phyloP scores from a whole-genome alignment of 2,888 invertebrate genomes.

The Physocephala rufipes region DNA sequence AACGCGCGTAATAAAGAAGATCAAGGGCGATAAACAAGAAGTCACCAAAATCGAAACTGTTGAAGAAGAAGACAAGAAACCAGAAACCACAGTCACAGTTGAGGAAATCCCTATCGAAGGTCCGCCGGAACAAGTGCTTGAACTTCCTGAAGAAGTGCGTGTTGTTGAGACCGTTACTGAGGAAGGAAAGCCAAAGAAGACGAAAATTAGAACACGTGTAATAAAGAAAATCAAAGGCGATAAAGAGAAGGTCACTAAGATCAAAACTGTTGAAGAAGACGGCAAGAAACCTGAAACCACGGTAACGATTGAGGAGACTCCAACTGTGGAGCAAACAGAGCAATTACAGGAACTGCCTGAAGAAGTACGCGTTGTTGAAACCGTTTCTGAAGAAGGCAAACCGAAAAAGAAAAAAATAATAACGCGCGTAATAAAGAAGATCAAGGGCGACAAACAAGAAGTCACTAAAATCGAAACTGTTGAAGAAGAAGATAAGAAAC shows the following conservation, averaged over 20 bases:
- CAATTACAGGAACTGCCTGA: not conserved
- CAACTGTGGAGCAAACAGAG: not conserved
- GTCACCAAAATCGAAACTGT: constrained; percentile 20
- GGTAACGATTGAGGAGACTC: constrained; percentile 7
- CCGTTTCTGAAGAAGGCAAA: constrained; percentile 4
- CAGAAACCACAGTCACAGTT: constrained; percentile 19
- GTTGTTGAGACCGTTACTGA: constrained; percentile 17
- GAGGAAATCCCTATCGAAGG: constrained; percentile 7
- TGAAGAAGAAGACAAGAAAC: constrained; percentile 22
- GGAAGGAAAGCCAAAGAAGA: constrained; percentile 16
- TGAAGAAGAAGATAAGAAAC: constrained; percentile 19
- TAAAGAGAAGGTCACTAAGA: constrained; percentile 15
- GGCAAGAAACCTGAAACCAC: constrained; percentile 20
- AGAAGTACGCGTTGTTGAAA: constrained; percentile 17
- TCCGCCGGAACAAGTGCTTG: constrained; percentile 2
- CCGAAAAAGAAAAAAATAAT: constrained; percentile 2
- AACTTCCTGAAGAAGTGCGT: constrained; percentile 19
- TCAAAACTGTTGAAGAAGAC: constrained; percentile 19
- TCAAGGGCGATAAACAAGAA: constrained; percentile 14
- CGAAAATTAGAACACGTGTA: constrained; percentile 8
- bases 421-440: constrained; percentile 16
- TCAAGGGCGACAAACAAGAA: constrained; percentile 11
- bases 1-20: constrained; percentile 18
- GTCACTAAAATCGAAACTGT: constrained; percentile 20
- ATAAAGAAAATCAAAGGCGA: constrained; percentile 17